These are phyloP conservation scores for Zelleria hepariella DNA, from an alignment of 2,888 invertebrate species.

Conservation along the genomic window DNA sequence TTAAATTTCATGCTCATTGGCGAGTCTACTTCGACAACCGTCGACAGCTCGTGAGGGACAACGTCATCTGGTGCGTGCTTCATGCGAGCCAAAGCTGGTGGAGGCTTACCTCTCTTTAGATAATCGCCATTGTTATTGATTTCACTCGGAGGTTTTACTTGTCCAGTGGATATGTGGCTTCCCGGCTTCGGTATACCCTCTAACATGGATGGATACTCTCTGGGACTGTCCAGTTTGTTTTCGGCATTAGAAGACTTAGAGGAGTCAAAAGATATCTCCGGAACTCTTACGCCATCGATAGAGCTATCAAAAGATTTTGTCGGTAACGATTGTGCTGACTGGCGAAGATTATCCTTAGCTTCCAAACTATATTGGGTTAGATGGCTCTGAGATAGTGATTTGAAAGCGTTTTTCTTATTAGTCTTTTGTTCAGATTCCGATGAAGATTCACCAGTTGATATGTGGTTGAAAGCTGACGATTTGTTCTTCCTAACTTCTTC, in stretches of 20 bases:
- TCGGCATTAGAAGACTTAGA: not conserved
- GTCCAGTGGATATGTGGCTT: not conserved
- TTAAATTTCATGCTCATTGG: constrained; percentile 69
- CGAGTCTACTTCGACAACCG: constrained; percentile 78
- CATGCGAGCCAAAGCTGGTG: constrained; percentile 54
- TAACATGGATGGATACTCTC: constrained; percentile 35
- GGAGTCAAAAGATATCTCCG: not conserved
- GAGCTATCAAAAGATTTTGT: not conserved
- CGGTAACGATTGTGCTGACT: not conserved
- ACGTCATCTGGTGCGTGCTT: constrained; percentile 40
- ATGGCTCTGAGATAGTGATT: constrained; percentile 15
- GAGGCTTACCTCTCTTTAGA: constrained; percentile 43
- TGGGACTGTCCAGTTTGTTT: not conserved
- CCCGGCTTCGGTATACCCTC: constrained; percentile 46
- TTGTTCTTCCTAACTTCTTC: constrained; percentile 64
- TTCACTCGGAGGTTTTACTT: constrained; percentile 5
- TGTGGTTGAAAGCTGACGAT: constrained; percentile 49
- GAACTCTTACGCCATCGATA: not conserved
- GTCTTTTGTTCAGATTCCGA: constrained; percentile 45
- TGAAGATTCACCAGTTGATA: constrained; percentile 44
- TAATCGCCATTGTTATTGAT: constrained; percentile 16
- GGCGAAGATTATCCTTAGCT: not conserved
- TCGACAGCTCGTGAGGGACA: constrained; percentile 76
- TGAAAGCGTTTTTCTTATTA: constrained; percentile 22
- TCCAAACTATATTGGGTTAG: constrained; percentile 8